Percentiles rank a stretch among this genome's conserved stretches.
phyloP scores from a whole-genome alignment of 1,140 invertebrate species.

The Tetragonula clypearis region DNA sequence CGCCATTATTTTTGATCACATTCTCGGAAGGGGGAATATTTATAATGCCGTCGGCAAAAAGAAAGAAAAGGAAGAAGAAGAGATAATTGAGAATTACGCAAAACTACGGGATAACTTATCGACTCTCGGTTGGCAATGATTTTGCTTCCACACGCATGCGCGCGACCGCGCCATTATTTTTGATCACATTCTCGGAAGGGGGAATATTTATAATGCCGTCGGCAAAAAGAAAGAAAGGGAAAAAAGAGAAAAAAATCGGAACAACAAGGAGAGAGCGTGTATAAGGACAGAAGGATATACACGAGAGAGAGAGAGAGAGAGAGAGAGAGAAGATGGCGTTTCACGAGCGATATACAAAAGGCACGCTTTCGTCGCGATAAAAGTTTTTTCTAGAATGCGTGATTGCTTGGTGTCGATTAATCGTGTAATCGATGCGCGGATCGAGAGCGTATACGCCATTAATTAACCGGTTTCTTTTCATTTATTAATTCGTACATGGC shows the following conservation, averaged over 20 bases:
- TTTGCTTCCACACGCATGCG: neutral
- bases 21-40: slow-evolving; percentile 27
- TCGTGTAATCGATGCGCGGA: slow-evolving; percentile 71
- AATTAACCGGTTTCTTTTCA: slow-evolving; percentile 73
- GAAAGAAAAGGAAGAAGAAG: neutral
- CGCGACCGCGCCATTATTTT: slow-evolving; percentile 46
- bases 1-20: slow-evolving; percentile 47
- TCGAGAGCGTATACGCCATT: slow-evolving; percentile 68
- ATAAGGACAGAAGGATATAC: neutral
- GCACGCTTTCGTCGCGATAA: slow-evolving; percentile 64
- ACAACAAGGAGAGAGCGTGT: slow-evolving; percentile 1
- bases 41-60: slow-evolving; percentile 13
- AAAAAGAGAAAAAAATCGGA: slow-evolving; percentile 11
- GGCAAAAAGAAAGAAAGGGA: neutral
- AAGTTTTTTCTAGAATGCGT: slow-evolving; percentile 63
- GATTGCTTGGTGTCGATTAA: slow-evolving; percentile 72
- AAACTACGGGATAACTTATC: slow-evolving; percentile 46
- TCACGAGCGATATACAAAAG: slow-evolving; percentile 42
- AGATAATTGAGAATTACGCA: neutral
- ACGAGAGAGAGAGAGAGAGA: too few species aligned
- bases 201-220: slow-evolving; percentile 39
- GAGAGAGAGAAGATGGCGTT: too few species aligned
- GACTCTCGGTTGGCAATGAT: slow-evolving; percentile 8
- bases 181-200: slow-evolving; percentile 27
- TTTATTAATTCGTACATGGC: slow-evolving; percentile 77